These are phyloP conservation scores for Physella acuta DNA, from an alignment of 1,140 invertebrate species.

Conservation along the genomic window DNA sequence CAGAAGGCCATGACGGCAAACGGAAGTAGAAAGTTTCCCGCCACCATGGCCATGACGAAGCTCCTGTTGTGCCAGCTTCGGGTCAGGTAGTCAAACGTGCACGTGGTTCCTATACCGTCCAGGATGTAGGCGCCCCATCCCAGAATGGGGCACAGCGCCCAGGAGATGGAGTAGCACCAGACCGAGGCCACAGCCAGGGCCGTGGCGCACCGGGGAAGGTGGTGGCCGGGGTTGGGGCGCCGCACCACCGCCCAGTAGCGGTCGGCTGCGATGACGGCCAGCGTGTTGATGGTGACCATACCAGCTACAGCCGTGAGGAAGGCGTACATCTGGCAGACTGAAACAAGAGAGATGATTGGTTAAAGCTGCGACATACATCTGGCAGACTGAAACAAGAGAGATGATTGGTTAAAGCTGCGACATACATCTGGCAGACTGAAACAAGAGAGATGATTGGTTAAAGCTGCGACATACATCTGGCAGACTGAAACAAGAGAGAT, in stretches of 20 bases:
- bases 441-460: no score
- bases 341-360: no score
- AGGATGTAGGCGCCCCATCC: conserved; percentile 37
- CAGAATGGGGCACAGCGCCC: conserved; percentile 29
- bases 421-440: conserved; percentile 33
- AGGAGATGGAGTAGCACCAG: conserved; percentile 30
- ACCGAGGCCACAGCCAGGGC: neutral
- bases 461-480: conserved; percentile 28
- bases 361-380: conserved; percentile 29
- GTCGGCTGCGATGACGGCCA: conserved; percentile 33
- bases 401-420: no score
- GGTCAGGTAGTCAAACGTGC: conserved; percentile 38
- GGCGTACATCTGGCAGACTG: conserved; percentile 33
- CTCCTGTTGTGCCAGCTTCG: conserved; percentile 24
- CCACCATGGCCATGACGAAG: conserved; percentile 29
- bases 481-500: conserved; percentile 28
- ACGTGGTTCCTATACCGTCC: conserved; percentile 35
- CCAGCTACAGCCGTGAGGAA: conserved; percentile 24
- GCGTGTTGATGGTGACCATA: conserved; percentile 31
- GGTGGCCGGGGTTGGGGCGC: conserved; percentile 11
- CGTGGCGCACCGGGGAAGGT: conserved; percentile 11
- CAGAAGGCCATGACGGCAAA: conserved; percentile 29
- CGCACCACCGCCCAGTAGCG: conserved; percentile 29
- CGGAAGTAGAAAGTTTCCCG: conserved; percentile 30
- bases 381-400: conserved; percentile 27